A percentile compares a stretch with the other conserved stretches of the same genome.
Conservation (phyloP, 2,113 vertebrate species). For the Microcebus jonahi region DNA sequence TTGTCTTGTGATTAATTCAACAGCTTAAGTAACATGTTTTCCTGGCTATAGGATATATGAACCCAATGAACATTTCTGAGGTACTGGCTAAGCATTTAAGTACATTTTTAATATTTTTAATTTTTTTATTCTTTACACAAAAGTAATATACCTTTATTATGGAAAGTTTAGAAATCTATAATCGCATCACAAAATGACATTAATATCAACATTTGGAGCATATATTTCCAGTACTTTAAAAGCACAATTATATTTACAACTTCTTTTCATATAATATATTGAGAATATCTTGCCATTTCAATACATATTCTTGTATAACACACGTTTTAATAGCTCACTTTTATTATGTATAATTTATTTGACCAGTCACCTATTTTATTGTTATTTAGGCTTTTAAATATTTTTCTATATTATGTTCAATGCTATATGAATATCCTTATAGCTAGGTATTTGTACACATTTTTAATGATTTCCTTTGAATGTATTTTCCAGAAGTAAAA, state of each 20-base stretch:
- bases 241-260: neutral
- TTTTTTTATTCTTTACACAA: neutral
- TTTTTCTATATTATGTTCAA: neutral
- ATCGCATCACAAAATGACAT: neutral
- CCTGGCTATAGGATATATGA: neutral
- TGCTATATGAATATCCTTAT: neutral
- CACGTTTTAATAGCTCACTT: neutral
- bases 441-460: constrained; percentile 9
- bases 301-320: constrained; percentile 12
- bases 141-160: neutral
- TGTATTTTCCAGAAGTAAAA: constrained; percentile 52
- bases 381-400: constrained; percentile 23
- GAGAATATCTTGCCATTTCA: neutral
- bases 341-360: constrained; percentile 18
- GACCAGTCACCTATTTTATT: neutral
- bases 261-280: neutral
- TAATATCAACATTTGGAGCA: neutral
- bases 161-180: constrained; percentile 26
- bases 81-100: neutral
- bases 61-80: neutral
- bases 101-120: neutral
- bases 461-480: constrained; percentile 19
- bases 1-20: constrained; percentile 25
- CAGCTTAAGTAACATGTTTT: neutral
- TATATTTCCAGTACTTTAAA: neutral